Evolutionary conservation across 2,888 invertebrate genomes (phyloP), one percentile per base, ranked within the genome.

Genomic region (Rhopalosiphum nymphaeae): DNA sequence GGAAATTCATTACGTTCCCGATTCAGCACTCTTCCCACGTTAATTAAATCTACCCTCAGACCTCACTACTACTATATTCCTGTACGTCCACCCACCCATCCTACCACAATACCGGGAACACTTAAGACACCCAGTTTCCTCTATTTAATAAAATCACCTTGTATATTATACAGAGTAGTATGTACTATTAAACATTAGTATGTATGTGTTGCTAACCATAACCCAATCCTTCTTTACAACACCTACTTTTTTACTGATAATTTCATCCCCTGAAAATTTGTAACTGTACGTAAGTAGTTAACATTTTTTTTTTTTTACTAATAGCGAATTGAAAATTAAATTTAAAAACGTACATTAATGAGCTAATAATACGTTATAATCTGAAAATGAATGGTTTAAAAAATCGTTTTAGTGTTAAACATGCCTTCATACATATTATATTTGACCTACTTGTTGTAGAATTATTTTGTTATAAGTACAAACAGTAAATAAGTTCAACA

Each of bases 1-100:
- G 89, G 85, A 93, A 93, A 93, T 93, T 93, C 89, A 93, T 93
- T 93, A 93, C 93, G 93, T 78, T 93, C 85, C 85, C 90, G 84
- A 90, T 93, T 90, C 93, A 85, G 85, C 56, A 44, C 90, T 93
- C 89, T 90, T 90, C 93, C 85, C 93, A 57, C 93, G 89, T 93
- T 90, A 93, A 93, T 93, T 93, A 90, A 93, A 93, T 93, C 56
- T 61, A 84, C 93, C 67, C 84, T 49, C 67, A 36, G 13, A 87
- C 61, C 46, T 61, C 61, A 13, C 56, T 78, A 36, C 78, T 36
- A 21, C 78, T 78, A 42, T 78, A 42, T 78, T 78, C 78, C 78
- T 42, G 21, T 78, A 78, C 90, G 44, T 67, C 90, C 25, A 67
- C 46, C 90, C 61, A 5, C 67, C 67, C 46, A 7, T 78, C 78